phyloP scores from a whole-genome alignment of 2,113 vertebrate species.

The Accipiter cooperii region DNA sequence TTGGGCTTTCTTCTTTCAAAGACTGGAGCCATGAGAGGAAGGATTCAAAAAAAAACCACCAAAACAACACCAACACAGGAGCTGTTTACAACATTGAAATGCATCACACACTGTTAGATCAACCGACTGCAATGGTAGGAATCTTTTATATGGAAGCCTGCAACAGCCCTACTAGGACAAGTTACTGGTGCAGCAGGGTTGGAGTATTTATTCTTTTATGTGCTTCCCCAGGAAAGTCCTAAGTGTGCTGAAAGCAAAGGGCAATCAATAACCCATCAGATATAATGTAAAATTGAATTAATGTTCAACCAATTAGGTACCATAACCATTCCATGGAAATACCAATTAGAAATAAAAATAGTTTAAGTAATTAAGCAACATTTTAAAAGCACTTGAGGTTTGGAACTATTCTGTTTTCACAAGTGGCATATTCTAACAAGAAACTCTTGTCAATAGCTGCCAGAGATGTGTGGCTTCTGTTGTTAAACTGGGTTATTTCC shows the following conservation, averaged over 20 bases:
- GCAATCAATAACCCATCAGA: slow-evolving; percentile 33
- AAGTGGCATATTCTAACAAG: background rate
- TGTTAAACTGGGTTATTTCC: background rate
- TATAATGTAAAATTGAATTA: background rate
- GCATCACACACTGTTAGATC: background rate
- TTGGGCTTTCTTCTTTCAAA: slow-evolving; percentile 1
- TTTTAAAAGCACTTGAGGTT: background rate
- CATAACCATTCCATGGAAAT: background rate
- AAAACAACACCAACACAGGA: background rate
- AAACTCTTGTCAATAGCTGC: background rate
- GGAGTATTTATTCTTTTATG: background rate
- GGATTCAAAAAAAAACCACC: background rate
- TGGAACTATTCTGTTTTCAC: background rate
- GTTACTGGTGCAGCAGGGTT: background rate
- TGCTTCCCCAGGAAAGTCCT: background rate
- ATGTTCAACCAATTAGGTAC: slow-evolving; percentile 18
- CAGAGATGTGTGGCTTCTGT: background rate
- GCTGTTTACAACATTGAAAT: background rate
- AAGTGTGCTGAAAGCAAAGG: slow-evolving; percentile 27
- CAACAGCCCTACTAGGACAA: background rate
- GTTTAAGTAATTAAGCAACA: slow-evolving; percentile 15
- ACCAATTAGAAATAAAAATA: slow-evolving; percentile 14
- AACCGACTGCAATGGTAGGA: background rate
- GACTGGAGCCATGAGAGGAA: background rate
- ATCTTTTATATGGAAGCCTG: background rate